Conservation (phyloP, 2,888 invertebrate species). For the Diadegma fenestrale region DNA sequence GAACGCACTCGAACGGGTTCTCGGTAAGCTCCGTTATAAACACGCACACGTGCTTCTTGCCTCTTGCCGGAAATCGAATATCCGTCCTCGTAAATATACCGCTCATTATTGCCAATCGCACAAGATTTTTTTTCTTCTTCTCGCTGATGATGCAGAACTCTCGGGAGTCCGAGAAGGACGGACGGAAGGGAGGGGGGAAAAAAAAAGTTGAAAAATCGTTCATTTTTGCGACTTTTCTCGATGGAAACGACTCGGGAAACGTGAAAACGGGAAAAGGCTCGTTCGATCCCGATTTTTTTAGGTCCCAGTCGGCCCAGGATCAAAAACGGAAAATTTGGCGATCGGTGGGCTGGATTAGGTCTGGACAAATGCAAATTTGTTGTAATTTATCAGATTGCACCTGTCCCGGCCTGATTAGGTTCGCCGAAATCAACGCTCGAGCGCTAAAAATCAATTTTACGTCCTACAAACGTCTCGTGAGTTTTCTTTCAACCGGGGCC, state of each 20-base stretch:
- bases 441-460: neutral
- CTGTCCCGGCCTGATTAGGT: slow-evolving; percentile 85
- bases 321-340: neutral
- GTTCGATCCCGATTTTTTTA: neutral
- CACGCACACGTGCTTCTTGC: slow-evolving; percentile 28
- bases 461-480: no score
- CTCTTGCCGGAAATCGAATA: slow-evolving; percentile 66
- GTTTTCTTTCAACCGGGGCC: no score
- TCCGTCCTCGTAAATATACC: slow-evolving; percentile 52
- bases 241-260: no score
- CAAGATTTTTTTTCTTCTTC: neutral
- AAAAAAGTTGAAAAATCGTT: neutral
- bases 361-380: slow-evolving; percentile 85
- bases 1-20: slow-evolving; percentile 68
- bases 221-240: no score
- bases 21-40: slow-evolving; percentile 64
- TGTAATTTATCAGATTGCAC: slow-evolving; percentile 85
- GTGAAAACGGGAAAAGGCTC: no score
- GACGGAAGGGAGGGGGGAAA: neutral
- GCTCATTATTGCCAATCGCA: slow-evolving; percentile 29
- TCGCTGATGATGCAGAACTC: neutral
- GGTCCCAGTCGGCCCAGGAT: neutral
- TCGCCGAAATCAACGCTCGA: slow-evolving; percentile 70
- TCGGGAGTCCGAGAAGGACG: neutral
- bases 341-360: slow-evolving; percentile 79